Percentiles rank a stretch among this genome's conserved stretches.
These are phyloP conservation scores for Endomychus coccineus DNA, from an alignment of 2,888 invertebrate species.

Conservation along the genomic window DNA sequence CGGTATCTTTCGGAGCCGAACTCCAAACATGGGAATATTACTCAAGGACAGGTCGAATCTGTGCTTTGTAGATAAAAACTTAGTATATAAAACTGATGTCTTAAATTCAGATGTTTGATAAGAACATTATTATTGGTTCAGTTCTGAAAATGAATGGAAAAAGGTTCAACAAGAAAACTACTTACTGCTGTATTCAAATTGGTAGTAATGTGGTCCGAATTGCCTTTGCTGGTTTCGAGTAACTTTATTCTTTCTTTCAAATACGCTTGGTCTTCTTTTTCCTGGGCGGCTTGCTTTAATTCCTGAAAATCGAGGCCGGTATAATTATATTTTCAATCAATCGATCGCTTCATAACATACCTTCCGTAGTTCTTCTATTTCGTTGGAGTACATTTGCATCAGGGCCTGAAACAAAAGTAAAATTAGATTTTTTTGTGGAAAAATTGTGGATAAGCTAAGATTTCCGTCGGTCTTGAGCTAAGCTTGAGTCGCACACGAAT, in stretches of 20 bases:
- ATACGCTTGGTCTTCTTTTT: constrained; percentile 18
- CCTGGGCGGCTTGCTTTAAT: constrained; percentile 9
- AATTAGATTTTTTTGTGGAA: not conserved
- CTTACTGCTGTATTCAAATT: constrained; percentile 40
- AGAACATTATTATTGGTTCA: not conserved
- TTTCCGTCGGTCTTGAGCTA: too few relatives aligned
- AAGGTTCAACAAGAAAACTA: constrained; percentile 10
- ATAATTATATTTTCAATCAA: too few relatives aligned
- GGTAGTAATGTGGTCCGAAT: constrained; percentile 31
- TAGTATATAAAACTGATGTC: too few relatives aligned
- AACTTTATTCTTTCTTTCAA: constrained; percentile 34
- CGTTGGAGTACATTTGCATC: constrained; percentile 7
- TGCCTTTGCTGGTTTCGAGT: constrained; percentile 30
- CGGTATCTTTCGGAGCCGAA: too few relatives aligned
- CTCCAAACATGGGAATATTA: too few relatives aligned
- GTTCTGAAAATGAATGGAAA: not conserved
- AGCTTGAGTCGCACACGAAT: too few relatives aligned
- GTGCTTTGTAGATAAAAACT: too few relatives aligned
- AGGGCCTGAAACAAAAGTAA: constrained; percentile 8
- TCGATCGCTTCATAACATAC: constrained; percentile 2
- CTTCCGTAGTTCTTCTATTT: constrained; percentile 10
- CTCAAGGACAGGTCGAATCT: too few relatives aligned
- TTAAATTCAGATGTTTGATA: too few relatives aligned
- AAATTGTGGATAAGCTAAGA: not conserved
- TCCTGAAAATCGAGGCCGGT: constrained; percentile 6